These are phyloP conservation scores for Falcunculus frontatus DNA, from an alignment of 2,113 vertebrate genomes.

Conservation along the genomic window DNA sequence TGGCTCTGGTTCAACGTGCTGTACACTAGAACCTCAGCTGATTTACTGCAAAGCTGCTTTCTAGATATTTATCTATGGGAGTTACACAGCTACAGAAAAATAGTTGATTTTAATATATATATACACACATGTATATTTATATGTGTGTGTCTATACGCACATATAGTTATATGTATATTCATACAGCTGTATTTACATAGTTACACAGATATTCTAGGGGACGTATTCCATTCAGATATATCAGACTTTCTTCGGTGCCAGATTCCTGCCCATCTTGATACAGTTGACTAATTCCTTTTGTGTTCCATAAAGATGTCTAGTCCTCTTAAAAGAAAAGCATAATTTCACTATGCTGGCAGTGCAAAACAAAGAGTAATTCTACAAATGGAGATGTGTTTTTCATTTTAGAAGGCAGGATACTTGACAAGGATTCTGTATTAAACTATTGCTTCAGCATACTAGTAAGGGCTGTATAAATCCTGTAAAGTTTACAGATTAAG, in stretches of 20 bases:
- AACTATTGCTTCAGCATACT: background rate
- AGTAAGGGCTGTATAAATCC: background rate
- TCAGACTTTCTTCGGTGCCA: background rate
- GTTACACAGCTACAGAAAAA: background rate
- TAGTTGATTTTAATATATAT: no score
- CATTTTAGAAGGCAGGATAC: background rate
- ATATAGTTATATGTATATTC: background rate
- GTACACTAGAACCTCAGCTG: background rate
- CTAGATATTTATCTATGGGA: background rate
- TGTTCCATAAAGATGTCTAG: background rate
- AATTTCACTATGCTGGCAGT: background rate
- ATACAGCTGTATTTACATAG: background rate
- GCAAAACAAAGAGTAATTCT: background rate
- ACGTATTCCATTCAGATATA: background rate
- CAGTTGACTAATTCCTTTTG: background rate
- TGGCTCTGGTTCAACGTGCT: background rate
- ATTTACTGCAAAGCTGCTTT: background rate
- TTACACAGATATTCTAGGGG: background rate
- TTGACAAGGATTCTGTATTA: background rate
- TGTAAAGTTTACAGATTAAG: background rate
- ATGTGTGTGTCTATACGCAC: fast-evolving
- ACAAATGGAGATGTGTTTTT: background rate
- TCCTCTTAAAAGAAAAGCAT: background rate
- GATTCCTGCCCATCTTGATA: background rate
- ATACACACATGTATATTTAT: background rate